Evolutionary conservation across 2,113 vertebrate genomes (phyloP), one percentile per base, ranked within the genome.

Genomic region (Syrmaticus mikado): DNA sequence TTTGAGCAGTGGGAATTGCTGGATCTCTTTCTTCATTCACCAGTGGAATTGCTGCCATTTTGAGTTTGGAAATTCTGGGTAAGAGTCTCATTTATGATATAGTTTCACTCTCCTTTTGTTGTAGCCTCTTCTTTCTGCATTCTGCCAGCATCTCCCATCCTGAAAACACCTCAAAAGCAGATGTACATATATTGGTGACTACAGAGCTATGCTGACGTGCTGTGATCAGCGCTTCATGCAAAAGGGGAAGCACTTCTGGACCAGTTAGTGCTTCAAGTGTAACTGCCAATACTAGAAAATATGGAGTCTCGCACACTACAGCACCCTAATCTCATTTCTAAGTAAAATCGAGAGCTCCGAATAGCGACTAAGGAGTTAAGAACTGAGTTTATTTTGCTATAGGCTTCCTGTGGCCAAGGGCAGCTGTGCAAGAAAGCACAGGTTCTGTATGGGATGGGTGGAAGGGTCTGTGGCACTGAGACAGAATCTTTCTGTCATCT

Each of bases 331-430:
- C 60, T 90, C 71, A 48, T 10, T 30, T 32, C 52, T 46, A 60
- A 73, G 67, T 48, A 92, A 88, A 88, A 58, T 6, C 19, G 66
- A 75, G 43, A 75, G 13, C 34, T 82, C 46, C 55, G 21, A 52
- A 25, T 14, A 61, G 57, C 25, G 28, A 6, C 34, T 15, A 11
- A 64, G 45, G 38, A 52, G 40, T 24, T 13, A 55, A 80, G 27
- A 66, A 25, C 24, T 0, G 2, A 43, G 10, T 43, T 27, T 2
- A 32, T 10, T 83, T 70, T 48, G 60, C 64, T 14, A 30, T 2
- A 67, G 48, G 10, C 36, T 20, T 27, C 10, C 46, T 82, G 83
- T 62, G 65, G 36, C 24, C 65, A 45, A 22, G n/a, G 28, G 40
- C n/a, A 22, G 38, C 4, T n/a, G 19, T 40, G 7, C 21, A 61